These are phyloP conservation scores for Sycobia sp. DNA, from an alignment of 1,140 invertebrate species.

Conservation along the genomic window DNA sequence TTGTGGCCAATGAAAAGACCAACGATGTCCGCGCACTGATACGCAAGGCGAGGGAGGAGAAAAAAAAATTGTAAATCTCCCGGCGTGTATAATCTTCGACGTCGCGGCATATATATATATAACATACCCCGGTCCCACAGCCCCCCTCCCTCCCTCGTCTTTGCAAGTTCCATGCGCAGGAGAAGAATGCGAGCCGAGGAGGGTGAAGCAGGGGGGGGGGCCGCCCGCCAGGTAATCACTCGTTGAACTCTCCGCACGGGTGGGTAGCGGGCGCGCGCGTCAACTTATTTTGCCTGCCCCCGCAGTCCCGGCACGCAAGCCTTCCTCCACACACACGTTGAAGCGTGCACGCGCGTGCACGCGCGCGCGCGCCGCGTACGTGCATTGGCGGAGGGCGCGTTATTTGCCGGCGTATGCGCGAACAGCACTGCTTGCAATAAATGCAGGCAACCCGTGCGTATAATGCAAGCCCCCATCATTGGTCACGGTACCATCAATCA, in stretches of 20 bases:
- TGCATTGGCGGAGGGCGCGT: too few species aligned
- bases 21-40: too few species aligned
- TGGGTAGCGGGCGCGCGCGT: conserved; percentile 16
- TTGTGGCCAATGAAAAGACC: too few species aligned
- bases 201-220: not conserved
- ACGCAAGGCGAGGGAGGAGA: too few species aligned
- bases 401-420: too few species aligned
- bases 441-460: conserved; percentile 2
- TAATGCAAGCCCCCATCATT: conserved; percentile 25
- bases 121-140: too few species aligned
- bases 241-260: conserved; percentile 28
- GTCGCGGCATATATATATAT: too few species aligned
- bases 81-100: too few species aligned
- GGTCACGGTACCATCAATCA: conserved; percentile 29
- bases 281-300: conserved; percentile 25
- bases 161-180: too few species aligned
- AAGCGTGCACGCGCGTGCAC: not conserved
- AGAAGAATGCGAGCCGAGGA: too few species aligned
- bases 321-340: not conserved
- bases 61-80: too few species aligned
- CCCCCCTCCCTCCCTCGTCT: too few species aligned
- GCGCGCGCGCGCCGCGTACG: not conserved
- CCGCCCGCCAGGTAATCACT: conserved; percentile 20
- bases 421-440: not conserved
- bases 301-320: conserved; percentile 13